Conservation (phyloP, 2,797 vertebrate species). For the Poecilia gillii region DNA sequence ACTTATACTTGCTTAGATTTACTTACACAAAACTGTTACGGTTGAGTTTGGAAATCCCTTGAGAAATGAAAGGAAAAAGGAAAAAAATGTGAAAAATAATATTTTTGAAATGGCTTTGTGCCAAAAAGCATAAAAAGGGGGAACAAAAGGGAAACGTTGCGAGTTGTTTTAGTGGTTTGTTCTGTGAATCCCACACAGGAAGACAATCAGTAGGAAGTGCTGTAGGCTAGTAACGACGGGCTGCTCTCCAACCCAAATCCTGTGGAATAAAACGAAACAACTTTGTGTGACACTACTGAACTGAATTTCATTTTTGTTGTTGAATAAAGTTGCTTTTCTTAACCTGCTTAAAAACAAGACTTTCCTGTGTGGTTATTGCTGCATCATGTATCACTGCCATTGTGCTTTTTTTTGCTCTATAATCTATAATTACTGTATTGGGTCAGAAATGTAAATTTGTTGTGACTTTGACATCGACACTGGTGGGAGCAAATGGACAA, state of each 20-base stretch:
- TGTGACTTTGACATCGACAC: background rate
- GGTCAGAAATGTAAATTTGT: background rate
- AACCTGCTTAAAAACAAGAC: slow-evolving; percentile 45
- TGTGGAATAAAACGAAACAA: slow-evolving; percentile 34
- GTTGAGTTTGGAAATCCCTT: slow-evolving; percentile 13
- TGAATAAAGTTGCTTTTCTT: slow-evolving; percentile 80
- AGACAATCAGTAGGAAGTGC: slow-evolving; percentile 73
- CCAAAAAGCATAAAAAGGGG: background rate
- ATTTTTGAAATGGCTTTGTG: background rate
- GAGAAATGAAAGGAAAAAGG: background rate
- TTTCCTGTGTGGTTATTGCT: slow-evolving; percentile 1
- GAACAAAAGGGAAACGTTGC: slow-evolving; percentile 10
- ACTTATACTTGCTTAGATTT: background rate
- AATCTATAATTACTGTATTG: background rate
- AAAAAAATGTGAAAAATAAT: background rate
- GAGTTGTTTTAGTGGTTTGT: slow-evolving; percentile 35
- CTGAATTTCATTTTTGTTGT: slow-evolving; percentile 69
- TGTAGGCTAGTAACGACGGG: slow-evolving; percentile 31
- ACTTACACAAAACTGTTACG: slow-evolving; percentile 6
- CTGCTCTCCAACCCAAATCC: slow-evolving; percentile 57
- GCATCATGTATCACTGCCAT: fast-evolving
- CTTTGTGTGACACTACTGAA: slow-evolving; percentile 68
- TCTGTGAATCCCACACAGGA: slow-evolving; percentile 46
- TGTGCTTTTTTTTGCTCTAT: background rate
- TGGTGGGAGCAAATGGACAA: background rate